phyloP scores from a whole-genome alignment of 2,888 invertebrate genomes.

The Crematogaster levior region DNA sequence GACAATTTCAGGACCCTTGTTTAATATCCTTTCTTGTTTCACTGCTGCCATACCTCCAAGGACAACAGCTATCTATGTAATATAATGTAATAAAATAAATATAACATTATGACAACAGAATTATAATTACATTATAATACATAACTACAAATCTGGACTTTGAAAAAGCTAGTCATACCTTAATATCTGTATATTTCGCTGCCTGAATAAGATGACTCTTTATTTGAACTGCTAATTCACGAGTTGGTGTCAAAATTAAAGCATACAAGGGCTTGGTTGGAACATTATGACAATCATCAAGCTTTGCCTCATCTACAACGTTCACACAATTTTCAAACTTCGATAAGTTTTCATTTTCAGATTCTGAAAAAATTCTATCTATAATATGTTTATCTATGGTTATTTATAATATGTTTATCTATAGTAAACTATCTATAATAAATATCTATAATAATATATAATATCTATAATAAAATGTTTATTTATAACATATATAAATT shows the following conservation, averaged over 20 bases:
- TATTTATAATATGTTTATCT: too few relatives aligned
- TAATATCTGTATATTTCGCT: slow-evolving; percentile 92
- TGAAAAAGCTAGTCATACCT: slow-evolving; percentile 78
- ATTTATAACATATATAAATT: too few relatives aligned
- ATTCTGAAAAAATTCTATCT: slow-evolving; percentile 75
- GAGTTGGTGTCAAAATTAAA: slow-evolving; percentile 96
- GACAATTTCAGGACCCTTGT: slow-evolving; percentile 95
- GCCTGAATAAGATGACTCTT: slow-evolving; percentile 93
- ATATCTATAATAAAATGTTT: too few relatives aligned
- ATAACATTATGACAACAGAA: too few relatives aligned
- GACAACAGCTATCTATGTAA: slow-evolving; percentile 89
- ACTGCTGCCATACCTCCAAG: slow-evolving; percentile 98
- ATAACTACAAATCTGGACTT: not conserved
- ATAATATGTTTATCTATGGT: slow-evolving; percentile 14
- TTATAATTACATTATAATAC: slow-evolving; percentile 1
- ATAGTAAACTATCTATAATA: too few relatives aligned
- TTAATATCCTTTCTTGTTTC: slow-evolving; percentile 96
- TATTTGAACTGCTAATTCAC: slow-evolving; percentile 98
- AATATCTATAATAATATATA: too few relatives aligned
- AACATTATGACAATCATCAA: slow-evolving; percentile 79
- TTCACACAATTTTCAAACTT: slow-evolving; percentile 86
- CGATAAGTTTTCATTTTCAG: slow-evolving; percentile 71
- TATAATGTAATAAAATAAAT: not conserved
- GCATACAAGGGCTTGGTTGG: slow-evolving; percentile 90
- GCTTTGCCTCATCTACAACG: slow-evolving; percentile 87